Base-by-base conservation (phyloP, 2,113 vertebrate species). In the Talpa occidentalis region DNA sequence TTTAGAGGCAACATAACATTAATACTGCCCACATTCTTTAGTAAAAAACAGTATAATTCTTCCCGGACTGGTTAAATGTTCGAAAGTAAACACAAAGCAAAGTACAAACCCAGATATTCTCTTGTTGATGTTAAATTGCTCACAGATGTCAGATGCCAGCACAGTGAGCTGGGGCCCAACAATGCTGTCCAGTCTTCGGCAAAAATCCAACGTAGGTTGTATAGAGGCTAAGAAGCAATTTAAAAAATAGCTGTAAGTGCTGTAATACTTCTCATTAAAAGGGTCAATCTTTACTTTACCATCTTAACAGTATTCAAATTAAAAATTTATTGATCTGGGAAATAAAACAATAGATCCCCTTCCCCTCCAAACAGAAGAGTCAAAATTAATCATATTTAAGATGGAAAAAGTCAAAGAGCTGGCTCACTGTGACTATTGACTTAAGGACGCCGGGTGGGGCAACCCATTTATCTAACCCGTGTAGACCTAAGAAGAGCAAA, bases 141-240 rank as follows among this genome's bases (percentile, higher is more conserved):
- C 99, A 94, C 99, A 99, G 85, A 99, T 99, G 96, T 99, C 99
- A 2, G 99, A 99, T 0, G 99, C 99, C 95, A 99, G 97, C 95
- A 99, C 96, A 0, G 99, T 99, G n/a, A 99, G 99, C 96, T 99
- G 99, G 52, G 99, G 99, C 83, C 99, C 99, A 66, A 99, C 99
- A 28, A 99, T 98, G 94, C 98, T 97, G 97, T 99, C 99, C 96
- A 99, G 95, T 96, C 99, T 99, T 56, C 99, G 99, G 97, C 99
- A 99, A 21, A 99, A 99, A 69, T 99, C 99, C 96, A 99, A 95
- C 0, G 99, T 99, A 81, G 99, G 98, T 30, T 99, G 99, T 67
- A 98, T 98, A 1, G 99, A 99, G 35, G 99, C 99, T 99, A 91
- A 3, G 21, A 9, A 73, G 42, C 0, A 62, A 60, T 82, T 73